Percentiles rank a stretch among this genome's conserved stretches.
These are phyloP conservation scores for Trinectes maculatus DNA, from an alignment of 2,113 vertebrate genomes.

Conservation along the genomic window DNA sequence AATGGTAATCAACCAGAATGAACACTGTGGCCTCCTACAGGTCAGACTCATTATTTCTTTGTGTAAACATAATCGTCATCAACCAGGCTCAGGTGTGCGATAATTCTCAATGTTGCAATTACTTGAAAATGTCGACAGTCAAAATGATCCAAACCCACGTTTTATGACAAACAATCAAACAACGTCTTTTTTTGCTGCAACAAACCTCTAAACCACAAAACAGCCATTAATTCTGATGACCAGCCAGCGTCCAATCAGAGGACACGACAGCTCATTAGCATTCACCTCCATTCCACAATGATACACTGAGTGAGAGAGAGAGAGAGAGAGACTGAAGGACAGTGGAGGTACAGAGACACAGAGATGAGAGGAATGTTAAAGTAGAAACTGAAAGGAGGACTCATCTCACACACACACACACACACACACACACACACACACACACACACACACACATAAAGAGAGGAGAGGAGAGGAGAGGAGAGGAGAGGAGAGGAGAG, in stretches of 20 bases:
- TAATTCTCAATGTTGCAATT: too few relatives aligned
- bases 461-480: constrained; percentile 7
- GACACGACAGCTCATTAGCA: constrained; percentile 52
- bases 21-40: too few relatives aligned
- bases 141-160: too few relatives aligned
- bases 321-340: constrained; percentile 40
- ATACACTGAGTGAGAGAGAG: constrained; percentile 14
- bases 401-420: constrained; percentile 31
- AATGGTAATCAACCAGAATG: too few relatives aligned
- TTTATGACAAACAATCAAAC: background rate
- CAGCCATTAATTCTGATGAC: background rate
- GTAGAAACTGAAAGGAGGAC: constrained; percentile 32
- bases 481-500: constrained; percentile 7
- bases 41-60: too few relatives aligned
- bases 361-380: constrained; percentile 59
- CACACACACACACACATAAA: constrained; percentile 14
- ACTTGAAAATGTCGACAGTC: too few relatives aligned
- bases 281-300: constrained; percentile 47
- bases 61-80: too few relatives aligned
- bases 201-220: too few relatives aligned
- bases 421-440: constrained; percentile 18
- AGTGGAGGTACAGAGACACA: constrained; percentile 31
- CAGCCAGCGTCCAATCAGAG: constrained; percentile 46
- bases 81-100: too few relatives aligned
- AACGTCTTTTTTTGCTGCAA: constrained; percentile 26